Conservation (phyloP, 2,113 vertebrate genomes). For the Lathamus discolor region DNA sequence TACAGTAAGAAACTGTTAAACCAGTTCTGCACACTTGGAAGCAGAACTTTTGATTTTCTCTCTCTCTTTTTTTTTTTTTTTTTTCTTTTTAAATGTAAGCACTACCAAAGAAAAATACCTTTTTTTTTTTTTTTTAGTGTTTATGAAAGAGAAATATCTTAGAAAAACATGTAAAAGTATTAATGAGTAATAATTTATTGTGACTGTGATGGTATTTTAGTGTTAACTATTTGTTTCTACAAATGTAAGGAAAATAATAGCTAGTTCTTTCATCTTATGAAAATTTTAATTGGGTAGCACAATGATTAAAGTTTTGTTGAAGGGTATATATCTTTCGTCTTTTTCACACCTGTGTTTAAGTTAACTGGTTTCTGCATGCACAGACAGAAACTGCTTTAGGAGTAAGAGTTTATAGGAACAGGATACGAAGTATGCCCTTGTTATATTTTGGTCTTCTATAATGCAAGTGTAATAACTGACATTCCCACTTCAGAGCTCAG, state of each 20-base stretch:
- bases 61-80: not conserved
- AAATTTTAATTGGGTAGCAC: constrained; percentile 27
- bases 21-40: not conserved
- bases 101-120: not conserved
- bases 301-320: not conserved
- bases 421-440: not conserved
- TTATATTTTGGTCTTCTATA: not conserved
- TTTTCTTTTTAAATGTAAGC: not conserved
- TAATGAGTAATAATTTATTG: not conserved
- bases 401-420: not conserved
- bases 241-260: not conserved
- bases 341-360: not conserved
- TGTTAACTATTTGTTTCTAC: not conserved
- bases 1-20: constrained; percentile 8
- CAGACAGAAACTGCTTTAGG: not conserved
- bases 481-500: not conserved
- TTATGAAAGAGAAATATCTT: constrained; percentile 31
- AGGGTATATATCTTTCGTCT: not conserved
- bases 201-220: not conserved
- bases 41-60: not conserved
- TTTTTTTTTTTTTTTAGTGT: not conserved
- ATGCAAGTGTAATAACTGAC: not conserved
- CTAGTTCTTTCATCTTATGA: not conserved
- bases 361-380: not conserved
- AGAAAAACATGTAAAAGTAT: constrained; percentile 27